Evolutionary conservation across 1,140 invertebrate genomes (phyloP).

Genomic region (Mizuhopecten yessoensis): DNA sequence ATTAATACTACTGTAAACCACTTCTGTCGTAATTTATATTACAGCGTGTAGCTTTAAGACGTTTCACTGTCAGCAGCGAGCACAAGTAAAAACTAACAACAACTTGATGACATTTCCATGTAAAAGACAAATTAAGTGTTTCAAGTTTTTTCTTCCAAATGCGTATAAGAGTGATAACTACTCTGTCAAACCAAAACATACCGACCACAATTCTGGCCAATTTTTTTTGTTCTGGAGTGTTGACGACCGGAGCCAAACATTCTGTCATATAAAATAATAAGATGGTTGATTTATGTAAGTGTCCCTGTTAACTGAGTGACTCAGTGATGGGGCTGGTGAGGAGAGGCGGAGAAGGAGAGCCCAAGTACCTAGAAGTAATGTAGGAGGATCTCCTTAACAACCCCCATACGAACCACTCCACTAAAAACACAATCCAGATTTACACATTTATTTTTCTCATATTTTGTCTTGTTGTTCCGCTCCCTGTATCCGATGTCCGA

Average conservation of each 20-base stretch:
- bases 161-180: too few relatives aligned
- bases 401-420: not conserved
- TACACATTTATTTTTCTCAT: not conserved
- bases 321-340: not conserved
- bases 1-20: too few relatives aligned
- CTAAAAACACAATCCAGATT: not conserved
- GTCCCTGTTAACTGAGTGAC: not conserved
- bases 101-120: not conserved
- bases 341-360: not conserved
- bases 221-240: too few relatives aligned
- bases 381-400: too few relatives aligned
- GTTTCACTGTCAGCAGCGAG: too few relatives aligned
- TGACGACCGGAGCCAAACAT: not conserved
- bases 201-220: not conserved
- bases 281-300: slow-evolving; percentile 34
- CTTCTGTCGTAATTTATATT: too few relatives aligned
- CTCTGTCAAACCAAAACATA: too few relatives aligned
- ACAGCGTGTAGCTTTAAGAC: too few relatives aligned
- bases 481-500: not conserved
- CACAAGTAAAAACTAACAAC: too few relatives aligned
- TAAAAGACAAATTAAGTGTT: not conserved
- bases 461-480: not conserved
- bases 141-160: not conserved
- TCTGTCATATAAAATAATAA: not conserved
- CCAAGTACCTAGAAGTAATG: too few relatives aligned